Base-by-base conservation (phyloP, 2,113 vertebrate genomes). In the Tichodroma muraria region DNA sequence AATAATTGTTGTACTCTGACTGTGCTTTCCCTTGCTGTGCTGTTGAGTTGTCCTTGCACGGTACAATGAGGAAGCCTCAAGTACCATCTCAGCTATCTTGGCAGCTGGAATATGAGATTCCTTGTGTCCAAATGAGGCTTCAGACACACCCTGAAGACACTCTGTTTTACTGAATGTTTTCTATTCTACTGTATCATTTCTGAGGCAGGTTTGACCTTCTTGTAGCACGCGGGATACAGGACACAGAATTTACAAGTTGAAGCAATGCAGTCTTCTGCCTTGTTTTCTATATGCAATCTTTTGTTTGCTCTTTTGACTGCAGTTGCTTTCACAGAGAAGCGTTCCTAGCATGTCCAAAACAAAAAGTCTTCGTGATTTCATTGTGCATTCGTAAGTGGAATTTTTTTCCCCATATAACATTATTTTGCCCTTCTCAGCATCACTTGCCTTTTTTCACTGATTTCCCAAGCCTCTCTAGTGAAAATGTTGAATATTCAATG, bases 391-490 rank as follows among this genome's bases (percentile, higher is more conserved):
- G 0, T 9, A 53, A 53, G 37, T 1, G 11, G 70, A 40, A 44
- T 70, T 75, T 35, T 73, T 73, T 86, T 5, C 25, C 53, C 49
- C 49, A 23, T 19, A 27, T 64, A 79, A 64, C 10, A 31, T 64
- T 84, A 71, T 68, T 91, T 94, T 95, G 82, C 50, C 73, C 37
- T 73, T 89, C 90, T 95, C 49, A 82, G 54, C 70, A 82, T 35
- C 50, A n/a, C 45, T 89, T 2, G 2, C 28, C 28, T 90, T 78
- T 59, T 33, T 60, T 79, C n/a, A 44, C 66, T 85, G 61, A 61
- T 82, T 85, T 95, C 85, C 31, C 81, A 94, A 77, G 71, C n/a
- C 59, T 85, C 57, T 76, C 53, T 25, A 65, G 54, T 30, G 66
- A 76, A 89, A 85, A 93, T 24, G 24, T 50, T 70, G 9, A 84